These are phyloP conservation scores for Linnaemya tessellans DNA, from an alignment of 2,888 invertebrate genomes.

Conservation along the genomic window DNA sequence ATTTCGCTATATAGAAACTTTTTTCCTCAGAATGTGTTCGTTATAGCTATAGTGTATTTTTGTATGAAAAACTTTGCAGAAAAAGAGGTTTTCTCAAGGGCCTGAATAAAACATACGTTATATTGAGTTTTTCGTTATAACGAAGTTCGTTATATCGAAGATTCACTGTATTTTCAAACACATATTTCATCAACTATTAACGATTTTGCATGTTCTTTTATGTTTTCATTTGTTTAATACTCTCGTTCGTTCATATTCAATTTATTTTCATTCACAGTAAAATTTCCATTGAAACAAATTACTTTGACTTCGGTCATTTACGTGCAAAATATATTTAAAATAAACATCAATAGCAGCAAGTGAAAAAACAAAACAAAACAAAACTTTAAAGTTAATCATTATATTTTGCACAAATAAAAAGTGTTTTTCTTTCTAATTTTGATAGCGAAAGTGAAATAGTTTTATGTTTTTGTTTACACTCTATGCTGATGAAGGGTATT, in stretches of 20 bases:
- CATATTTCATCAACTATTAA: not conserved
- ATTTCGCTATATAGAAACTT: too few relatives aligned
- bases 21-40: too few relatives aligned
- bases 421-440: constrained; percentile 65
- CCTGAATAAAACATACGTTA: too few relatives aligned
- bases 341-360: constrained; percentile 13
- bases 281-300: constrained; percentile 62
- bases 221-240: not conserved
- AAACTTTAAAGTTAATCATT: not conserved
- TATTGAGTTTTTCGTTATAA: too few relatives aligned
- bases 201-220: constrained; percentile 17
- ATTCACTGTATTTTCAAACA: constrained; percentile 19
- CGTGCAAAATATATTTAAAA: constrained; percentile 65
- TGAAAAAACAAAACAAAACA: not conserved
- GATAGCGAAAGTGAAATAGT: constrained; percentile 67
- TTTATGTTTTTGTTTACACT: not conserved
- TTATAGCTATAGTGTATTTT: too few relatives aligned
- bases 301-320: constrained; percentile 68
- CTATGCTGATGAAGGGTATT: not conserved
- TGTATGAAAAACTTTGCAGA: too few relatives aligned
- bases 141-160: too few relatives aligned
- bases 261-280: constrained; percentile 31
- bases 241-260: constrained; percentile 3
- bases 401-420: constrained; percentile 35
- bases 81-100: too few relatives aligned